Conservation (phyloP, 2,888 invertebrate species). For the Drosophila ezoana region DNA sequence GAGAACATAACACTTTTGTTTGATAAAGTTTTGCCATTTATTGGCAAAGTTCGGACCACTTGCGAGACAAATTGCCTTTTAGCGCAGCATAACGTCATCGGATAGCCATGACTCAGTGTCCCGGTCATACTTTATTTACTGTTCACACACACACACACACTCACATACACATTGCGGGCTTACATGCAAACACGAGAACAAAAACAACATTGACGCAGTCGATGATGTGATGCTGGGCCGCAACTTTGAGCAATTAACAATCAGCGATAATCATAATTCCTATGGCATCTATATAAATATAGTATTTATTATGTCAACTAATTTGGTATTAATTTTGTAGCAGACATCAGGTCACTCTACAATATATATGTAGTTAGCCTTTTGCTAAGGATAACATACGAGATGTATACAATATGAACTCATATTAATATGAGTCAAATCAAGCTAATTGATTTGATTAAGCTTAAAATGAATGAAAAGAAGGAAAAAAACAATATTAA, state of each 20-base stretch:
- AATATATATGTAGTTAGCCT: neutral
- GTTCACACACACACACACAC: slow-evolving; percentile 39
- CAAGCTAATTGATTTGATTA: slow-evolving; percentile 59
- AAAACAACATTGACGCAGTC: slow-evolving; percentile 50
- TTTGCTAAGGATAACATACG: neutral
- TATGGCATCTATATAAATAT: slow-evolving; percentile 13
- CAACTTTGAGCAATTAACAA: slow-evolving; percentile 46
- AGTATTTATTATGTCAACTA: neutral
- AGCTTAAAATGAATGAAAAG: slow-evolving; percentile 43
- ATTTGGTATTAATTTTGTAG: neutral
- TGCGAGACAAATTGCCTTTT: slow-evolving; percentile 72
- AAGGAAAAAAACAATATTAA: slow-evolving; percentile 39
- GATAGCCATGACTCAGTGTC: slow-evolving; percentile 69
- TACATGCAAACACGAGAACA: slow-evolving; percentile 39
- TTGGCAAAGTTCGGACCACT: slow-evolving; percentile 70
- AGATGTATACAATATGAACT: neutral
- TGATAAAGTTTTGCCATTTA: slow-evolving; percentile 64
- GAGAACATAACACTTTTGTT: slow-evolving; percentile 36
- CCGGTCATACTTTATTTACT: slow-evolving; percentile 67
- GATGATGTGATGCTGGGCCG: slow-evolving; percentile 49
- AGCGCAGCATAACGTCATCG: slow-evolving; percentile 77
- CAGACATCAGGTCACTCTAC: neutral
- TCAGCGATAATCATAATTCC: slow-evolving; percentile 38
- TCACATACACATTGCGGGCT: slow-evolving; percentile 1
- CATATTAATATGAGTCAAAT: neutral